Evolutionary conservation across 2,113 vertebrate genomes (phyloP).

Genomic region (Chlamydotis undulata): DNA sequence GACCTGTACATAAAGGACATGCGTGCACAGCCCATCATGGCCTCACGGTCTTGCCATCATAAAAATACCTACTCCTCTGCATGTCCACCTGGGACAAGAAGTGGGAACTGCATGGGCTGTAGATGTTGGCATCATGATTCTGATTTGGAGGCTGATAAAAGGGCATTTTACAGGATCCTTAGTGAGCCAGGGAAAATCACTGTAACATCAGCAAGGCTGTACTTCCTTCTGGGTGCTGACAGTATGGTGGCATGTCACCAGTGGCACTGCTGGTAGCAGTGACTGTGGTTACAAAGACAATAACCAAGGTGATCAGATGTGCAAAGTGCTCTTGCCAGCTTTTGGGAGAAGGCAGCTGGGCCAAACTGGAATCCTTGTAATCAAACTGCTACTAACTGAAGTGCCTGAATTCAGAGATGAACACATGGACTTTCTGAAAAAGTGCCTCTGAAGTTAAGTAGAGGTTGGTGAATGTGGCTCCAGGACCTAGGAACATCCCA

Average conservation of each 20-base stretch:
- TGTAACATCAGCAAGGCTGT: neutral
- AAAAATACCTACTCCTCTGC: neutral
- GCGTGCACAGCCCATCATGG: neutral
- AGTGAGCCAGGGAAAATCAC: neutral
- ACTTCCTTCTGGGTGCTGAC: neutral
- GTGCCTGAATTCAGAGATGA: neutral
- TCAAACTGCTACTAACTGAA: neutral
- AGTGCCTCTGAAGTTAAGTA: neutral
- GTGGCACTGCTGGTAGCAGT: neutral
- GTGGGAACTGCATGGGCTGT: fast-evolving
- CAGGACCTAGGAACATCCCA: neutral
- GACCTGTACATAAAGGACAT: neutral
- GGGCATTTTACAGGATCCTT: neutral
- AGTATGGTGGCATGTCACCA: neutral
- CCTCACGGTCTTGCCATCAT: neutral
- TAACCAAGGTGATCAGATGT: neutral
- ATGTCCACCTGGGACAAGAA: too few relatives aligned
- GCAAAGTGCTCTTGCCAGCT: neutral
- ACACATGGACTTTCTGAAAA: neutral
- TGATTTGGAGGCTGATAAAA: neutral
- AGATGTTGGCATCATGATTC: neutral
- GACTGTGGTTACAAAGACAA: neutral
- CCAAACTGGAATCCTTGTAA: neutral
- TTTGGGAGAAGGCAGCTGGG: neutral
- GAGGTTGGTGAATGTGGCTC: neutral